Percentiles rank a stretch among this genome's conserved stretches.
Evolutionary conservation across 2,797 vertebrate species (phyloP).

Genomic region (Diplodus sargus): DNA sequence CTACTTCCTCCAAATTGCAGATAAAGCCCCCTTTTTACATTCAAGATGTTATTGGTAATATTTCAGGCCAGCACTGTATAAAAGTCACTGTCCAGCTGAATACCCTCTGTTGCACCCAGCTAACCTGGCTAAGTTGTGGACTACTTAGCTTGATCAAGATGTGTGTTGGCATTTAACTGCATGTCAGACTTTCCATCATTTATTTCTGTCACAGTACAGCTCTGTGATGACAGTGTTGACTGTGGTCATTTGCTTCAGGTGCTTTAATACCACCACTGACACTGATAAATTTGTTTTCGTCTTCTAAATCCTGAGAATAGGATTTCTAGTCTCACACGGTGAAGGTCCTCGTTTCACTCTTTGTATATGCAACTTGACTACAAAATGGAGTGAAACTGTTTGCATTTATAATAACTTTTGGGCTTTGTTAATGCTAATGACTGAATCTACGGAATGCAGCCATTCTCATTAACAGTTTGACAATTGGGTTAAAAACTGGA

Average conservation of each 20-base stretch:
- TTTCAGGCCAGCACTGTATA: background rate
- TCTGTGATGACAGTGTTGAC: background rate
- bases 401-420: too few species aligned
- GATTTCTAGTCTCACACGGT: background rate
- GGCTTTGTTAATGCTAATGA: background rate
- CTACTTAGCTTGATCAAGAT: background rate
- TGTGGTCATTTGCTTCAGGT: background rate
- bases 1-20: background rate
- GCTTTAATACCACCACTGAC: background rate
- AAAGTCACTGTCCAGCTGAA: background rate
- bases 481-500: too few species aligned
- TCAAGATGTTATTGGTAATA: background rate
- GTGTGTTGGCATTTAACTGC: background rate
- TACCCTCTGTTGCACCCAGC: background rate
- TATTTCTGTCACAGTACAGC: fast-evolving
- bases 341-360: background rate
- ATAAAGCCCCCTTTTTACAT: background rate
- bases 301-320: background rate
- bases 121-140: background rate
- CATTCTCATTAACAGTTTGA: too few species aligned
- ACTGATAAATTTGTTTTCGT: conserved; percentile 1
- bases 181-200: background rate
- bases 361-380: too few species aligned
- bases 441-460: background rate
- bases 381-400: background rate